phyloP scores from a whole-genome alignment of 2,888 invertebrate species.

The Chaitophorus viminalis region DNA sequence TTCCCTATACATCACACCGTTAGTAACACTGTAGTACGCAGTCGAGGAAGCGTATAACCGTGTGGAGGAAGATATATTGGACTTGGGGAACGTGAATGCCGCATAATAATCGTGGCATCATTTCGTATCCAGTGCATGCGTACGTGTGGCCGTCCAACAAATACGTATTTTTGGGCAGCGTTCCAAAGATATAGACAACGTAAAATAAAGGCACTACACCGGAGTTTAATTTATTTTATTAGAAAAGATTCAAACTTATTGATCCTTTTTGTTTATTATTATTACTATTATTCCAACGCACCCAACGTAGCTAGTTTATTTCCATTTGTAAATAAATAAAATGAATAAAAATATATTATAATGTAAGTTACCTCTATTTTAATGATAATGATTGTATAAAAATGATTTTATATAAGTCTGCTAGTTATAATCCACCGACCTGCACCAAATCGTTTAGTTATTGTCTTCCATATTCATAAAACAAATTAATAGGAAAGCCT shows the following conservation, averaged over 20 bases:
- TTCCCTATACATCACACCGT: neutral
- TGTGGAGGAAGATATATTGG: slow-evolving; percentile 15
- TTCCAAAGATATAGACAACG: slow-evolving; percentile 36
- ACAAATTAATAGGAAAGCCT: no score
- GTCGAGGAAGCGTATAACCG: neutral
- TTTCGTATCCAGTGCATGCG: slow-evolving; percentile 8
- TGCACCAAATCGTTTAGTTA: no score
- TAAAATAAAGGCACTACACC: neutral
- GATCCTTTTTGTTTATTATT: neutral
- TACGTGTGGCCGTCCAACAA: neutral
- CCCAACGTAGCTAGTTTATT: no score
- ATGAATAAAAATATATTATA: neutral
- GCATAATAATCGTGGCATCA: slow-evolving; percentile 37
- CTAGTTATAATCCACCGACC: no score
- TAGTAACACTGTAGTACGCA: neutral
- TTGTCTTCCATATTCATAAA: no score
- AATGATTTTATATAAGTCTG: no score
- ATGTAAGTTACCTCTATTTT: no score
- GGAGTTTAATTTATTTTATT: slow-evolving; percentile 34
- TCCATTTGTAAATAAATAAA: neutral
- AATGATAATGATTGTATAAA: no score
- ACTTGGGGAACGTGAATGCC: slow-evolving; percentile 19
- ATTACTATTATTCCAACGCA: neutral
- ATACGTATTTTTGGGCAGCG: slow-evolving; percentile 29
- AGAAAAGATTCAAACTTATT: neutral